A percentile compares a stretch with the other conserved stretches of the same genome.
phyloP scores from a whole-genome alignment of 2,113 vertebrate genomes.

The Burhinus bistriatus region DNA sequence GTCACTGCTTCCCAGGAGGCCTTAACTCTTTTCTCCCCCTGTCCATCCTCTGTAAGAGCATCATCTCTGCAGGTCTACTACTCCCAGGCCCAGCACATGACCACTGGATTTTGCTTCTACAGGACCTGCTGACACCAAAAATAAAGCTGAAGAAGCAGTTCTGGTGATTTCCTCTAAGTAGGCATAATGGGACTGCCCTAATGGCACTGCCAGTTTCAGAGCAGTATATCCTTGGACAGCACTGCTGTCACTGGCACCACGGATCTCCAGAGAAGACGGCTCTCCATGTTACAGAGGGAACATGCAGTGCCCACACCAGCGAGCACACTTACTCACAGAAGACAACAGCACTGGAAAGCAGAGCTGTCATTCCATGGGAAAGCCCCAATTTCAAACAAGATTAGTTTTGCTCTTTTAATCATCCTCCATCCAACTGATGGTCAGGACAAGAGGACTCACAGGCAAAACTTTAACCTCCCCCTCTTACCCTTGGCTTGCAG shows the following conservation, averaged over 20 bases:
- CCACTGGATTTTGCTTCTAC: not conserved
- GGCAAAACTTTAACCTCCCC: not conserved
- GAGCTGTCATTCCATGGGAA: not conserved
- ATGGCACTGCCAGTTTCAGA: not conserved
- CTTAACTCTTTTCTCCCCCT: not conserved
- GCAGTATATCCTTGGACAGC: not conserved
- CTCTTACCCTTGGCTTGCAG: not conserved
- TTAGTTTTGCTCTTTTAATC: not conserved
- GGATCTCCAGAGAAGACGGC: not conserved
- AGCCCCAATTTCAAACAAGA: not conserved
- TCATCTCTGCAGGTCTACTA: not conserved
- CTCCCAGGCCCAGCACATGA: not conserved
- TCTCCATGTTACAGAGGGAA: not conserved
- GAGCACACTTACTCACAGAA: not conserved
- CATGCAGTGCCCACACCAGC: not conserved
- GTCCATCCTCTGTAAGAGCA: not conserved
- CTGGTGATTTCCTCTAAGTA: not conserved
- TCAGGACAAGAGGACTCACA: not conserved
- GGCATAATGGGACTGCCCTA: not conserved
- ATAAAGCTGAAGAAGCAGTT: not conserved
- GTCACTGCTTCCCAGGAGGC: not conserved
- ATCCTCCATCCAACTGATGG: not conserved
- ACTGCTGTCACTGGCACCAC: rapidly evolving
- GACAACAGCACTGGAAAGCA: not conserved
- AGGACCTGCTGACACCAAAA: not conserved